Evolutionary conservation across 2,113 vertebrate genomes (phyloP).

Genomic region (Ictalurus furcatus): DNA sequence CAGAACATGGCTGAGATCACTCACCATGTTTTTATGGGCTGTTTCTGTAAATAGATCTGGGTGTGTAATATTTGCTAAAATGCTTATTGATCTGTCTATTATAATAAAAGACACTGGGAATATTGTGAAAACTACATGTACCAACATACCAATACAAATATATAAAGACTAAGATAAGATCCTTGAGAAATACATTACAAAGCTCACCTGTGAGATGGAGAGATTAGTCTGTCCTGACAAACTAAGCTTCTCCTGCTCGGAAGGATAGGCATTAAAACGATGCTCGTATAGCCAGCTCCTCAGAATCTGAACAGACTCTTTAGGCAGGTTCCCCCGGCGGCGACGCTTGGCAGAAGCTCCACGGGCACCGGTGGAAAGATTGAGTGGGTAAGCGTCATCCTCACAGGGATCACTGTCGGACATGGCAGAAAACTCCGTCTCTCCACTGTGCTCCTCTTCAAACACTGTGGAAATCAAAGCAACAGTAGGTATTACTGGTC

Average conservation of each 20-base stretch:
- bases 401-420: slow-evolving; percentile 89
- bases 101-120: not conserved
- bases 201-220: slow-evolving; percentile 88
- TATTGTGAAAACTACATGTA: not conserved
- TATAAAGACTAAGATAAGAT: not conserved
- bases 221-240: slow-evolving; percentile 89
- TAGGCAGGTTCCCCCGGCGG: slow-evolving; percentile 93
- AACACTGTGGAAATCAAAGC: slow-evolving; percentile 56
- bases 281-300: slow-evolving; percentile 94
- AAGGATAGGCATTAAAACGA: slow-evolving; percentile 94
- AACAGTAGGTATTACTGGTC: not conserved
- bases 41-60: slow-evolving; percentile 13
- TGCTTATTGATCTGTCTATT: not conserved
- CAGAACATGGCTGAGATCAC: slow-evolving; percentile 33
- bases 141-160: not conserved
- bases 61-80: not conserved
- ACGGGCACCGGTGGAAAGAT: slow-evolving; percentile 68
- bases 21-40: not conserved
- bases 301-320: slow-evolving; percentile 91
- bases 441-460: slow-evolving; percentile 64
- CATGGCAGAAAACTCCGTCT: slow-evolving; percentile 76
- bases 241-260: slow-evolving; percentile 91
- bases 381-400: slow-evolving; percentile 81
- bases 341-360: slow-evolving; percentile 81
- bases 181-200: not conserved